Evolutionary conservation across 2,113 vertebrate species (phyloP), one percentile per base, ranked within the genome.

Genomic region (Choloepus hoffmanni): DNA sequence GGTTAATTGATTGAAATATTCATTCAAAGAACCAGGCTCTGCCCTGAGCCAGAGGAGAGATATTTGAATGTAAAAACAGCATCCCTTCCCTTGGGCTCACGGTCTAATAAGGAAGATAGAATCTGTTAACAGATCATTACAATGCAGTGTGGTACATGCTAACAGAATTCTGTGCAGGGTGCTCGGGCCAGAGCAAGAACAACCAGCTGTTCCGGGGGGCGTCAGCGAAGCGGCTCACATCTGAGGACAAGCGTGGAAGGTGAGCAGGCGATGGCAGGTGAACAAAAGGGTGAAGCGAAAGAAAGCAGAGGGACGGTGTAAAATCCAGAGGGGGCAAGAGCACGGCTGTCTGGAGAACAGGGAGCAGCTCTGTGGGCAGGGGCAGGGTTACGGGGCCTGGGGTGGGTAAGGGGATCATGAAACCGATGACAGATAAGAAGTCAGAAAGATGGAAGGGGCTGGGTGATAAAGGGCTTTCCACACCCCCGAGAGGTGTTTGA

Each of bases 1-100:
- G 43, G 48, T 45, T 43, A n/a, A 77, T 84, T 89, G 72, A 60
- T 62, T 50, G 90, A 53, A 53, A 43, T 78, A 85, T 63, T 84
- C 85, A 55, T 82, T 89, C 62, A 72, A 63, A 55, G 90, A 84
- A 24, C 70, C n/a, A 28, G 45, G 40, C 40, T 88, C n/a, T 30
- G 36, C 8, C 62, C 70, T 43, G 45, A 62, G 33, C n/a, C 50
- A 14, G 53, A 36, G 50, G 63, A 70, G 85, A 78, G 43, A 63
- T 18, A 82, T 43, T n/a, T 76, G n/a, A 68, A 62, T 12, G 21
- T n/a, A n/a, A 62, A 62, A n/a, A 50, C 33, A 55, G 78, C 24
- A 26, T 40, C 13, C 33, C 8, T 33, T 48, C 53, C 53, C 13
- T 81, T 70, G 63, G 62, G n/a, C 53, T 63, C 21, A 43, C 33